These are phyloP conservation scores for Grus americana DNA, from an alignment of 2,113 vertebrate genomes.

Conservation along the genomic window DNA sequence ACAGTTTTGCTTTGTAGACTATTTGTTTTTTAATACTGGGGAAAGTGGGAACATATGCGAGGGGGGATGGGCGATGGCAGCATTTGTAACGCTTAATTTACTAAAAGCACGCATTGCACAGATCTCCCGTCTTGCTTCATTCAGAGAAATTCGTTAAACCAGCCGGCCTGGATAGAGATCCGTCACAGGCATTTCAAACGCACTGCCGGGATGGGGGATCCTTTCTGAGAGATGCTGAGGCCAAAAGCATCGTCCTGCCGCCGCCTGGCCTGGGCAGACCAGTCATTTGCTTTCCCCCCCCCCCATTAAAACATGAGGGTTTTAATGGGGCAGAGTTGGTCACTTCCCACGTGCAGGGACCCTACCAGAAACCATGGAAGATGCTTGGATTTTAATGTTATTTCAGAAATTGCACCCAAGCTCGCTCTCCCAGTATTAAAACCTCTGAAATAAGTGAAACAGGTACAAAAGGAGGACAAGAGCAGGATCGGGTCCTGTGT, in stretches of 20 bases:
- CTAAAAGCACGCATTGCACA: background rate
- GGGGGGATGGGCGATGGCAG: conserved; percentile 38
- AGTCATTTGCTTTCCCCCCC: no score
- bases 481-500: background rate
- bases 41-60: conserved; percentile 30
- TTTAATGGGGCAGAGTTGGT: background rate
- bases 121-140: conserved; percentile 1
- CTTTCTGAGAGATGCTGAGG: background rate
- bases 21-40: background rate
- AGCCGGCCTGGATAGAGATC: background rate
- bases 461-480: background rate
- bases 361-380: background rate
- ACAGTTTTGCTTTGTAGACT: background rate
- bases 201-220: accelerated
- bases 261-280: accelerated
- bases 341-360: background rate
- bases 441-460: background rate
- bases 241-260: background rate
- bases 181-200: accelerated
- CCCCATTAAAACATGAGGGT: background rate
- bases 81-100: conserved; percentile 51
- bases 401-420: background rate
- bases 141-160: conserved; percentile 26
- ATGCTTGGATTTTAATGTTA: background rate
- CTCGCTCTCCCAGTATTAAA: background rate